Evolutionary conservation across 1,140 invertebrate species (phyloP).

Genomic region (Bombus vancouverensis): DNA sequence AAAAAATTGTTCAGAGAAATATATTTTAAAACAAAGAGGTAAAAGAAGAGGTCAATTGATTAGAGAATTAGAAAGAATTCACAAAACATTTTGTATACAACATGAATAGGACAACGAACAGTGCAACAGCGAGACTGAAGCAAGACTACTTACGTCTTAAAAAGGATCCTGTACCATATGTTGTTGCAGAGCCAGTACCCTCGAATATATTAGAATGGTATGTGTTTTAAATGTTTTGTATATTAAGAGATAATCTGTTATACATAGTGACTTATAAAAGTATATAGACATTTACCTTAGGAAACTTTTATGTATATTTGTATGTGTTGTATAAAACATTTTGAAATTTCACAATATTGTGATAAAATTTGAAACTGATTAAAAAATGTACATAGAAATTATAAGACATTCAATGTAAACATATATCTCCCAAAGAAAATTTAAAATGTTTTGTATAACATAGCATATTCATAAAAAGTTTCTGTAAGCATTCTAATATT

Average conservation of each 20-base stretch:
- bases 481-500: no score
- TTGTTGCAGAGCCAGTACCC: slow-evolving; percentile 95
- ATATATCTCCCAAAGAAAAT: no score
- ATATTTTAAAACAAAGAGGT: not conserved
- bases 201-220: slow-evolving; percentile 98
- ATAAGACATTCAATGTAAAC: no score
- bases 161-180: slow-evolving; percentile 97
- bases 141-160: slow-evolving; percentile 97
- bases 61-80: slow-evolving; percentile 13
- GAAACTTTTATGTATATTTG: no score
- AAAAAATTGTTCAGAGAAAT: not conserved
- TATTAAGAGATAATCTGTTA: not conserved
- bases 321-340: no score
- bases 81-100: slow-evolving; percentile 37
- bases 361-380: no score
- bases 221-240: slow-evolving; percentile 45
- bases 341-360: no score
- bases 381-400: no score
- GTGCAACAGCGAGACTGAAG: slow-evolving; percentile 94
- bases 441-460: no score
- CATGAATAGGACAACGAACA: slow-evolving; percentile 83
- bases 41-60: slow-evolving; percentile 16
- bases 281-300: no score
- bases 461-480: no score
- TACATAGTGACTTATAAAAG: not conserved